These are phyloP conservation scores for Hypotaenidia philippensis DNA, from an alignment of 2,797 vertebrate genomes.

Conservation along the genomic window DNA sequence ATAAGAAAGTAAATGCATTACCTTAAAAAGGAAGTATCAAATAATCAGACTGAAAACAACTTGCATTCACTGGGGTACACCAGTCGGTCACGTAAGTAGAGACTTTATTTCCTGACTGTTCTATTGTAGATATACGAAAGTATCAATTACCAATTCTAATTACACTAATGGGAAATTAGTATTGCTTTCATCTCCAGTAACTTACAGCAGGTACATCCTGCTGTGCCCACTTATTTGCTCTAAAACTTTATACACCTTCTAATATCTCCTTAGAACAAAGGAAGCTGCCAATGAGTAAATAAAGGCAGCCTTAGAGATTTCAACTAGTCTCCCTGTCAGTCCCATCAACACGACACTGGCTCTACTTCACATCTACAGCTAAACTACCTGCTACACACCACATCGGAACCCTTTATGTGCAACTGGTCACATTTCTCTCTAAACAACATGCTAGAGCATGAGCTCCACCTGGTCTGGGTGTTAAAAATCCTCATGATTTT, in stretches of 20 bases:
- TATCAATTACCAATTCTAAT: constrained; percentile 81
- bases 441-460: not conserved
- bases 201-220: not conserved
- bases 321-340: not conserved
- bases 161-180: constrained; percentile 70
- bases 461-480: not conserved
- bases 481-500: not conserved
- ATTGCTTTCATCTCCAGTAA: constrained; percentile 30
- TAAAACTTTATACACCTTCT: constrained; percentile 50
- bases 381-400: not conserved
- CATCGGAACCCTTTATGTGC: constrained; percentile 5
- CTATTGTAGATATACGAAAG: constrained; percentile 26
- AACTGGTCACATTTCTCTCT: constrained; percentile 28
- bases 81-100: constrained; percentile 51
- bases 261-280: not conserved
- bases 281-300: not conserved
- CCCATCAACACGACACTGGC: not conserved
- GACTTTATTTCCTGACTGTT: constrained; percentile 60
- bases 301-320: constrained; percentile 9
- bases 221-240: constrained; percentile 13
- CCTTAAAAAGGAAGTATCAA: not conserved
- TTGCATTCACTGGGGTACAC: not conserved
- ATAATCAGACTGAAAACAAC: constrained; percentile 15
- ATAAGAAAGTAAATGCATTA: not conserved
- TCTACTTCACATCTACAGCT: not conserved